phyloP scores from a whole-genome alignment of 1,140 invertebrate species.

The Diachasma alloeum region DNA sequence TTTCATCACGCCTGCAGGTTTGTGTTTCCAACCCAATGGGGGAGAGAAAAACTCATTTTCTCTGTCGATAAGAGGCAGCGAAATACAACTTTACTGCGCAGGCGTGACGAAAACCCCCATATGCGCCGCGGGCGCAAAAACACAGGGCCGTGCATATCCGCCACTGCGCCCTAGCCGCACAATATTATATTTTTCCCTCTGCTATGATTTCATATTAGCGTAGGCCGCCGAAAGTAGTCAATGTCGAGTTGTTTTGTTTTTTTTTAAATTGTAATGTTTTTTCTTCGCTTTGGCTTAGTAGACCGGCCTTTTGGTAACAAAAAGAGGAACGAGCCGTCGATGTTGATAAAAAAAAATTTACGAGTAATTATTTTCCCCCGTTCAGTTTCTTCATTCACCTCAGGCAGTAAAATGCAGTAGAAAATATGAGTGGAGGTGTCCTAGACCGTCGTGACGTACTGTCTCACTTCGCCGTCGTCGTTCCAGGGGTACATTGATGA shows the following conservation, averaged over 20 bases:
- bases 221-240: constrained; percentile 34
- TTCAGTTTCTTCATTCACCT: background rate
- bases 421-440: background rate
- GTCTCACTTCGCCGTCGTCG: constrained; percentile 49
- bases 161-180: background rate
- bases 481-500: constrained; percentile 50
- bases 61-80: no score
- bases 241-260: constrained; percentile 30
- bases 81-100: background rate
- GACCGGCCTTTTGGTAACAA: constrained; percentile 35
- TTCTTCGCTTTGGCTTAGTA: constrained; percentile 20
- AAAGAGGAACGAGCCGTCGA: constrained; percentile 22
- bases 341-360: background rate
- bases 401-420: constrained; percentile 13
- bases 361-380: background rate
- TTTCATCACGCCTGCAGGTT: background rate
- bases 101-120: background rate
- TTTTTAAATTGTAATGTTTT: background rate
- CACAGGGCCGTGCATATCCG: no score
- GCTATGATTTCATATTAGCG: constrained; percentile 6
- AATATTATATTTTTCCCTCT: background rate
- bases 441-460: constrained; percentile 63
- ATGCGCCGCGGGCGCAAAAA: background rate
- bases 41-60: no score
- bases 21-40: background rate